A percentile compares a stretch with the other conserved stretches of the same genome.
phyloP scores from a whole-genome alignment of 2,888 invertebrate genomes.

The Erpobdella octoculata region DNA sequence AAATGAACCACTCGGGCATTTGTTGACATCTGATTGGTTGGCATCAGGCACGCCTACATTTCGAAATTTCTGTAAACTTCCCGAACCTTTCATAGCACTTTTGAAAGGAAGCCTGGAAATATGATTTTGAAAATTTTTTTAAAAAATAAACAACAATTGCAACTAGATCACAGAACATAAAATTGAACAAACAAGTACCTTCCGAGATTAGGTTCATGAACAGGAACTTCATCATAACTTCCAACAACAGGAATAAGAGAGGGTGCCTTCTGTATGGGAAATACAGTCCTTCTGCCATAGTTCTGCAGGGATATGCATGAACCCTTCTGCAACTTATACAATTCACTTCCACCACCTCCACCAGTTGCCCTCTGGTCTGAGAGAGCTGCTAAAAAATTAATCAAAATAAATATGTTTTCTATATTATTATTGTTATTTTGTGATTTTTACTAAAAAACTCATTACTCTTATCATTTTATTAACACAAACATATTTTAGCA shows the following conservation, averaged over 20 bases:
- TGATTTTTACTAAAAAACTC: too few species aligned
- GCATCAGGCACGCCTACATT: neutral
- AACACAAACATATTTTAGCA: too few species aligned
- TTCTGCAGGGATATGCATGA: neutral
- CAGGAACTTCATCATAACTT: conserved; percentile 17
- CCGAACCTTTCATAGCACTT: conserved; percentile 21
- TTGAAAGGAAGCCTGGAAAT: conserved; percentile 4
- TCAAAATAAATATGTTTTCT: too few species aligned
- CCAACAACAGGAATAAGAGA: conserved; percentile 24
- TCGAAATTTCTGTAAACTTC: conserved; percentile 13
- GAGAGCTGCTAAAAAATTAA: too few species aligned
- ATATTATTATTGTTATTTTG: too few species aligned
- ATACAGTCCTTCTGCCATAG: neutral
- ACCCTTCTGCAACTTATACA: neutral
- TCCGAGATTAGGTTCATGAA: conserved; percentile 8
- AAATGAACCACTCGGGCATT: neutral
- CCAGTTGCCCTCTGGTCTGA: too few species aligned
- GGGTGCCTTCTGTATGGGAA: neutral
- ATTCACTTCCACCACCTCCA: too few species aligned
- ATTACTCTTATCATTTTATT: too few species aligned
- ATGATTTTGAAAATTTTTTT: neutral
- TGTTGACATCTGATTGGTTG: neutral
- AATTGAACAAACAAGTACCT: neutral
- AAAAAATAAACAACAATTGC: neutral
- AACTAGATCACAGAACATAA: neutral